Evolutionary conservation across 2,113 vertebrate species (phyloP), one percentile per base, ranked within the genome.

Genomic region (Salvelinus sp.): DNA sequence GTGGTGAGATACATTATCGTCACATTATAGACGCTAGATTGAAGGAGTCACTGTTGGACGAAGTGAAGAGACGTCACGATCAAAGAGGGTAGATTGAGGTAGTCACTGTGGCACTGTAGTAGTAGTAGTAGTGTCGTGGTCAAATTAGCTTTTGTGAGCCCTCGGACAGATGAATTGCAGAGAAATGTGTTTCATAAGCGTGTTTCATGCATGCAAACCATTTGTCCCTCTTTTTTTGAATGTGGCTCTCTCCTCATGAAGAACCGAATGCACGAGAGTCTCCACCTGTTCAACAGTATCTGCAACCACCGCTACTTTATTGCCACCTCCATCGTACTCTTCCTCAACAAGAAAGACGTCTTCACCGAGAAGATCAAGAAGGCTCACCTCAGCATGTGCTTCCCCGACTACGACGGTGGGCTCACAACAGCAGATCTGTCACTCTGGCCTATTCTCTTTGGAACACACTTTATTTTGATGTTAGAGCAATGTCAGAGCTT

Each of bases 261-360:
- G 97, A 99, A 99, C 78, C 97, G 97, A 85, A 99, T 99, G 97
- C 98, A 99, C 0, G 98, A 99, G 91, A 99, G 97, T 88, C 94
- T 99, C 84, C 98, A 99, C 90, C 95, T 99, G 89, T 99, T 99
- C 95, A 99, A 99, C 88, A 99, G 98, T 80, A 98, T 99, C 92
- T 99, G 97, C 86, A 99, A 99, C 91, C 98, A 99, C 76, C 96
- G 97, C 72, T 99, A 98, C 92, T 99, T 99, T 0, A 94, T 95
- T 78, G 82, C 96, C 75, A 99, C 98, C 69, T 98, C 97, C 80
- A 98, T 99, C 0, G 97, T 99, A 76, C 97, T 99, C 80, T 99
- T 99, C 91, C 96, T 99, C 83, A 99, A 99, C 94, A 99, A 99
- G 93, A 99, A 99, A 83, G 98, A 99, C 0, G 96, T 99, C 70